Conservation (phyloP, 1,140 invertebrate species). For the Lordiphosa collinella region DNA sequence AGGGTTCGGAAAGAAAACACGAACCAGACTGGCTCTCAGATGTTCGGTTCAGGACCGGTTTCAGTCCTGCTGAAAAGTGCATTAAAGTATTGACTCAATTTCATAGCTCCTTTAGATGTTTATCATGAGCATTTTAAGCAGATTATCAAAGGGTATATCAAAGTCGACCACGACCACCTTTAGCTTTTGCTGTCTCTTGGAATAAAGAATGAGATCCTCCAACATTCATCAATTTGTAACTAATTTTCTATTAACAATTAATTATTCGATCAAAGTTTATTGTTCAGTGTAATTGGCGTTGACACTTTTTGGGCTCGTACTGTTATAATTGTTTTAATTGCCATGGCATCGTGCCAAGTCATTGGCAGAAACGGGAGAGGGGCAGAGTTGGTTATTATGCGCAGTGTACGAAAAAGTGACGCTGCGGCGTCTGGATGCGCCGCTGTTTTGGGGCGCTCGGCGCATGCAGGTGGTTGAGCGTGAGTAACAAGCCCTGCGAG, state of each 20-base stretch:
- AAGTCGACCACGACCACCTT: too few relatives aligned
- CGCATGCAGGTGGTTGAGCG: conserved; percentile 56
- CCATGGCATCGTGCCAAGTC: conserved; percentile 56
- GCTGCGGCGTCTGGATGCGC: conserved; percentile 48
- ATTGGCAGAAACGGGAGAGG: conserved; percentile 3
- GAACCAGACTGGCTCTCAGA: too few relatives aligned
- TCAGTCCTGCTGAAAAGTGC: too few relatives aligned
- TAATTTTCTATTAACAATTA: background rate
- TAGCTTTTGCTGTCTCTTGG: too few relatives aligned
- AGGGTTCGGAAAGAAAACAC: too few relatives aligned
- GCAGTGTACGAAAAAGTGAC: conserved; percentile 47
- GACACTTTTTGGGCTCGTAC: conserved; percentile 37
- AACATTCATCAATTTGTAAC: too few relatives aligned
- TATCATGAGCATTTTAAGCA: too few relatives aligned
- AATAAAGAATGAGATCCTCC: too few relatives aligned
- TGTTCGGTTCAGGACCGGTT: too few relatives aligned
- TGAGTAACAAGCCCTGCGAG: conserved; percentile 63
- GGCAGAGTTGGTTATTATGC: conserved; percentile 45
- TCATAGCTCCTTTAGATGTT: too few relatives aligned
- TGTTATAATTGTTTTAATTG: conserved; percentile 67
- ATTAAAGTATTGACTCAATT: too few relatives aligned
- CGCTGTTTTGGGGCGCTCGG: conserved; percentile 39
- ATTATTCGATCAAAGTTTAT: conserved; percentile 3
- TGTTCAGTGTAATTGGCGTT: conserved; percentile 41
- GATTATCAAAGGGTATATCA: too few relatives aligned